A percentile compares a stretch with the other conserved stretches of the same genome.
These are phyloP conservation scores for Hylomyscus alleni DNA, from an alignment of 2,797 vertebrate species.

Conservation along the genomic window DNA sequence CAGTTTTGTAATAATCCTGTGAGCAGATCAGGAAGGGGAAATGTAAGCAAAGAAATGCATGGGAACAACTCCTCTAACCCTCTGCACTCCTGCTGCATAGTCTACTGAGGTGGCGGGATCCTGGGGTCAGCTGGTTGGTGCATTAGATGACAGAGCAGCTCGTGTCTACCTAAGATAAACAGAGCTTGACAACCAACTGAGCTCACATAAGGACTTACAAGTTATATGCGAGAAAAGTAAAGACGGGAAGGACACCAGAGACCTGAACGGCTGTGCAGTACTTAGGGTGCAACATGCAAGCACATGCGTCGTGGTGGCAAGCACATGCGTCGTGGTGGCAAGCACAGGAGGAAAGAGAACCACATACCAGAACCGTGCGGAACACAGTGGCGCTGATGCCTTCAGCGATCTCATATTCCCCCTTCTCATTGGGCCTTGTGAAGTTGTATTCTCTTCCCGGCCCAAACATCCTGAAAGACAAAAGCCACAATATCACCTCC, in stretches of 20 bases:
- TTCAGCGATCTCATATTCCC: constrained; percentile 91
- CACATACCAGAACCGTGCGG: constrained; percentile 90
- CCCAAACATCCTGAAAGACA: constrained; percentile 91
- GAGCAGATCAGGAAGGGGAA: constrained; percentile 53
- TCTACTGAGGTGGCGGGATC: not conserved
- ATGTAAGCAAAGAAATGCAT: constrained; percentile 25
- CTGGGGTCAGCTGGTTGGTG: not conserved
- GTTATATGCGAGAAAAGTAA: not conserved
- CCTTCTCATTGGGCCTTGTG: constrained; percentile 91
- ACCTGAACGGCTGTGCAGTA: not conserved
- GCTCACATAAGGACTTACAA: not conserved
- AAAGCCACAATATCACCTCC: constrained; percentile 3
- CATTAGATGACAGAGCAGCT: not conserved
- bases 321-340: not conserved
- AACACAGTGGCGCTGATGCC: constrained; percentile 91
- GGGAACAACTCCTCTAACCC: not conserved
- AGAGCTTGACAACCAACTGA: not conserved
- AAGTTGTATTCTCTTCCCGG: constrained; percentile 91
- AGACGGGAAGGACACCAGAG: not conserved
- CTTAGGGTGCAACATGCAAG: not conserved
- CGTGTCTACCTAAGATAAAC: not conserved
- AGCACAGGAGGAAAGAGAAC: too few relatives aligned
- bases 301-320: not conserved
- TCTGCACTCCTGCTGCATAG: not conserved
- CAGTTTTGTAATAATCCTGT: constrained; percentile 92